A percentile compares a stretch with the other conserved stretches of the same genome.
Evolutionary conservation across 2,113 vertebrate genomes (phyloP).

Genomic region (Percopsis transmontana): DNA sequence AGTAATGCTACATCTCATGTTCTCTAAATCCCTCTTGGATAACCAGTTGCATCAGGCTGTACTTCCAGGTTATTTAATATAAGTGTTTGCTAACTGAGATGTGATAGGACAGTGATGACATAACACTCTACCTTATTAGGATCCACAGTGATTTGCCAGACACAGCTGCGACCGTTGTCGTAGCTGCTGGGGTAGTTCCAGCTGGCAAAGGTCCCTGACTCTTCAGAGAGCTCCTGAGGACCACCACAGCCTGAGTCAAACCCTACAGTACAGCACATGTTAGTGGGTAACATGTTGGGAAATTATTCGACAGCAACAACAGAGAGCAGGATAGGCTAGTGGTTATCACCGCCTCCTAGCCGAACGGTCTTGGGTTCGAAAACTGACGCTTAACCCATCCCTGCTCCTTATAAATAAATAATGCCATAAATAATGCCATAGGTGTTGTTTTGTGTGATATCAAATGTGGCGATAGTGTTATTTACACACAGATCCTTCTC

Average conservation of each 20-base stretch:
- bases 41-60: not conserved
- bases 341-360: too few species aligned
- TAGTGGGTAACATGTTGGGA: not conserved
- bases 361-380: too few species aligned
- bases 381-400: too few species aligned
- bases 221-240: conserved; percentile 58
- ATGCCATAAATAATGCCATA: too few species aligned
- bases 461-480: too few species aligned
- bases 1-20: too few species aligned
- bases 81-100: not conserved
- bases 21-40: not conserved
- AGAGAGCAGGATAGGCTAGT: too few species aligned
- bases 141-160: conserved; percentile 77
- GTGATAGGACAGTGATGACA: not conserved
- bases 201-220: conserved; percentile 75
- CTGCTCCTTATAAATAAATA: too few species aligned
- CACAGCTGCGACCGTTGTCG: conserved; percentile 70
- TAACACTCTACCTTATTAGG: conserved; percentile 70
- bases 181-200: conserved; percentile 75
- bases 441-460: too few species aligned
- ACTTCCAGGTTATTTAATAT: not conserved
- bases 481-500: too few species aligned
- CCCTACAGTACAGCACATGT: conserved; percentile 12
- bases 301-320: not conserved
- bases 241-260: conserved; percentile 59